Percentiles rank a stretch among this genome's conserved stretches.
Conservation (phyloP, 2,113 vertebrate species). For the Probosciger aterrimus region DNA sequence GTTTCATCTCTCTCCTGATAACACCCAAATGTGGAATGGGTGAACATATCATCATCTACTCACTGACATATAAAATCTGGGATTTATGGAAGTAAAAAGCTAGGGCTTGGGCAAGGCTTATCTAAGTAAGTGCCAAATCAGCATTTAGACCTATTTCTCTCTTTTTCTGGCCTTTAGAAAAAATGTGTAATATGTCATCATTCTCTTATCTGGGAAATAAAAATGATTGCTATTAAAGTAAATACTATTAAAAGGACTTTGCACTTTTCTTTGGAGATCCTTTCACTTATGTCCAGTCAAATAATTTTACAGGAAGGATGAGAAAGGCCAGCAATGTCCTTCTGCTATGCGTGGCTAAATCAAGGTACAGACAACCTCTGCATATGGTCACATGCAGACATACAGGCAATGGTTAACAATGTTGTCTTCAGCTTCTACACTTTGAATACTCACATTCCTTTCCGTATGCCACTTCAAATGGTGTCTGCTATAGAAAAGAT, state of each 20-base stretch:
- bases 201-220: not conserved
- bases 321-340: not conserved
- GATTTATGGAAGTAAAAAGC: constrained; percentile 33
- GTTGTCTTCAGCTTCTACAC: not conserved
- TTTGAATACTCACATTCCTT: not conserved
- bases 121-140: constrained; percentile 1
- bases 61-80: not conserved
- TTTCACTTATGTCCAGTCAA: not conserved
- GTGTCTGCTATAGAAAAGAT: not conserved
- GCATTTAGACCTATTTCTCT: not conserved
- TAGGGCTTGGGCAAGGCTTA: not conserved
- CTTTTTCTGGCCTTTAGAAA: not conserved
- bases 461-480: not conserved
- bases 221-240: not conserved
- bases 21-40: constrained; percentile 23
- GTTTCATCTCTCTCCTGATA: constrained; percentile 75
- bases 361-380: not conserved
- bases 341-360: not conserved
- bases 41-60: constrained; percentile 35
- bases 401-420: not conserved
- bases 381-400: not conserved
- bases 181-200: not conserved
- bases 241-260: not conserved
- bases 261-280: not conserved
- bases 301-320: not conserved